Conservation (phyloP, 2,113 vertebrate genomes). For the Thermophis baileyi region DNA sequence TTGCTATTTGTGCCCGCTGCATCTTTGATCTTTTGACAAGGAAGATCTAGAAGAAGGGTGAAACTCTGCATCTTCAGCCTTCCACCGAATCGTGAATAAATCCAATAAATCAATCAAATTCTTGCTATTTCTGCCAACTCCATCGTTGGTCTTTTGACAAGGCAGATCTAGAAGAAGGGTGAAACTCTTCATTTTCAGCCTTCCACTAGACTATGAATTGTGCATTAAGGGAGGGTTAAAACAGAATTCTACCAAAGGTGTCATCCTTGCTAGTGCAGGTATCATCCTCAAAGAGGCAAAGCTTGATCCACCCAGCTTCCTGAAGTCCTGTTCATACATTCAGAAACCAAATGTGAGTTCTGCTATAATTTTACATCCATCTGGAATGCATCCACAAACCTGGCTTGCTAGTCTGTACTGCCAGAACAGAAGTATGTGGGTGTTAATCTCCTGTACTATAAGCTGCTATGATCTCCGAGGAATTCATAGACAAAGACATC, state of each 20-base stretch:
- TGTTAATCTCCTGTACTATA: not conserved
- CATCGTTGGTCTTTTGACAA: not conserved
- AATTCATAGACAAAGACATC: constrained; percentile 13
- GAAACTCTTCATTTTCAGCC: not conserved
- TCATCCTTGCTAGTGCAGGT: not conserved
- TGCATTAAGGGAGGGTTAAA: not conserved
- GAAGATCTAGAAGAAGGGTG: not conserved
- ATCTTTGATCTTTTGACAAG: not conserved
- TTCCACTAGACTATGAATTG: not conserved
- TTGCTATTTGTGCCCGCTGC: not conserved
- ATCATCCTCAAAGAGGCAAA: not conserved
- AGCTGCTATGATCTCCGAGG: constrained; percentile 13
- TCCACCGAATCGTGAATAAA: not conserved
- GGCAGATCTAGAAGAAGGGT: not conserved
- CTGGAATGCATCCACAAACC: not conserved
- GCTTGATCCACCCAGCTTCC: not conserved
- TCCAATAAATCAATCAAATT: not conserved
- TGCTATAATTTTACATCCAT: not conserved
- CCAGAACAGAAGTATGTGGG: not conserved
- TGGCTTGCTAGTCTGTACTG: not conserved
- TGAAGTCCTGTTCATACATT: not conserved
- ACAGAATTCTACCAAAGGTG: not conserved
- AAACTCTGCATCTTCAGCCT: not conserved
- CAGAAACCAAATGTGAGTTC: not conserved
- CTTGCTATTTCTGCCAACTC: not conserved